Base-by-base conservation (phyloP, 2,797 vertebrate genomes). In the Nasua narica region DNA sequence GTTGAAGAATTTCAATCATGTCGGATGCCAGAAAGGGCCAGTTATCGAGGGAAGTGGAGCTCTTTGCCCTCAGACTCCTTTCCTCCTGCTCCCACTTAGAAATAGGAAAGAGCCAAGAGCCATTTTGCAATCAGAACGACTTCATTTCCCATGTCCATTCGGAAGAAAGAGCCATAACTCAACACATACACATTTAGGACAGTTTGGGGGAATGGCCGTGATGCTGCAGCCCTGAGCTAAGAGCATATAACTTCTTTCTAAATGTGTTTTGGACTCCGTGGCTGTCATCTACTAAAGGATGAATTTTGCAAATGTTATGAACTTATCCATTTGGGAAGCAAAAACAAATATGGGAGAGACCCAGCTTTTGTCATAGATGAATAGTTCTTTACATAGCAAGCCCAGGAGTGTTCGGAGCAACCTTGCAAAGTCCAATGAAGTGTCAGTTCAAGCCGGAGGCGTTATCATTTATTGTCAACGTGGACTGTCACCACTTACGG, bases 351-450 rank as follows among this genome's bases (percentile, higher is more conserved):
- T 94, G 87, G 77, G 97, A 79, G 96, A 98, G 98, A 95, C 79
- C 95, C 35, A 0, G 91, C 85, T 98, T 98, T 97, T 99, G 98
- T 99, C 99, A 99, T 96, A 99, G 99, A 99, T 98, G 98, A 99
- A 99, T 99, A 98, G 97, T 96, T 98, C 98, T 98, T 98, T 96
- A 98, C 88, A 96, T 96, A 98, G 98, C 70, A 77, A 98, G 97
- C 98, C 98, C 98, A 95, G 96, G 98, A 98, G 99, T 99, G 98
- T 99, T 99, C 98, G 98, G 96, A 98, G 96, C 98, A 99, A 92
- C 97, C 87, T 97, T n/a, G 65, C 84, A 94, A 98, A 98, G 98
- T 98, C 98, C 98, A 98, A 98, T 98, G 98, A 98, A 97, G 96
- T 98, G 98, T 97, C 98, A 98, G 50, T 93, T 98, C 98, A 97